Evolutionary conservation across 1,140 invertebrate genomes (phyloP), one percentile per base, ranked within the genome.

Genomic region (Drosophila bifasciata): DNA sequence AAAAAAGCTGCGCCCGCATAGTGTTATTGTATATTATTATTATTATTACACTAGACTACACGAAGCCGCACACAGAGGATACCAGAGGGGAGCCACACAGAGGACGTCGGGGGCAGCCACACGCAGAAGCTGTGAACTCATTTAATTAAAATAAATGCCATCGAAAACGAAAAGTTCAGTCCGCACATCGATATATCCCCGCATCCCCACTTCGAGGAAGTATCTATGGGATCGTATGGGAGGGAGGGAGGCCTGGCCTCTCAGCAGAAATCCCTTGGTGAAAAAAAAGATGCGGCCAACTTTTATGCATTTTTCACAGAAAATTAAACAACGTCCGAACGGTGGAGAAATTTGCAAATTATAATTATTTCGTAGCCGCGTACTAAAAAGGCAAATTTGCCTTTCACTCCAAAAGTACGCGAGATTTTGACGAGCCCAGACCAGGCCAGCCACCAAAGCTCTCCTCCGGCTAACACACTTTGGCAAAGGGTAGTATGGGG

Each of bases 341-440:
- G 51, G 39, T 49, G 62, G 43, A 45, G 58, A 74, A 69, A 69
- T 77, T 74, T 74, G 59, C 74, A 77, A 77, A 77, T 77, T 77
- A 75, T 76, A 78, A 78, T 78, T 78, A 78, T 78, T 78, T 71
- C 67, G 76, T 78, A 76, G 66, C 75, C 76, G 72, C n/a, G 58
- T 53, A 36, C 11, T 36, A 36, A 71, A 69, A 78, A 66, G 58
- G 75, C 75, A 78, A 78, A 78, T 78, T 78, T 78, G 75, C 72
- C 66, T 48, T 70, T 75, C 75, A 78, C 75, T 78, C 72, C 55
- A 76, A 70, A 39, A 45, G 50, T 55, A 64, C 71, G 56, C 59
- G 19, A 36, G 19, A 36, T 36, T 36, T 36, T 36, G 32, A 36
- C 32, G 32, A 36, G 32, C 11, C 32, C n/a, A n/a, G n/a, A n/a